phyloP scores from a whole-genome alignment of 2,888 invertebrate species.

The Autographa pulchrina region DNA sequence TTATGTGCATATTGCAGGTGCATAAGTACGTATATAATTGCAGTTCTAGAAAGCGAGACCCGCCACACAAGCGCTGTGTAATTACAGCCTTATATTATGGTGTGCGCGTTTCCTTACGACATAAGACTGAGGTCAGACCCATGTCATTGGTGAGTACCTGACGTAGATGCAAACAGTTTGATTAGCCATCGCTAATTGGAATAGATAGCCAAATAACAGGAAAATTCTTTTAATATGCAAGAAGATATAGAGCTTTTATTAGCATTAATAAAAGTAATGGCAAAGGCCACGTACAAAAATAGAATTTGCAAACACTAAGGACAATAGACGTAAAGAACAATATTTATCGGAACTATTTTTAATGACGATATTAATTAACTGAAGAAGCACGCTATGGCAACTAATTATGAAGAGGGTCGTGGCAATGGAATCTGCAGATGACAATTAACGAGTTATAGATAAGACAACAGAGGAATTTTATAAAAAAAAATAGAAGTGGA shows the following conservation, averaged over 20 bases:
- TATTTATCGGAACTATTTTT: not conserved
- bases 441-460: not conserved
- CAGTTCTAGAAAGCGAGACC: conserved; percentile 46
- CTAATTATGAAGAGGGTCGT: not conserved
- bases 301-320: no score
- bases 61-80: conserved; percentile 15
- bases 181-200: conserved; percentile 2
- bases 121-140: conserved; percentile 41
- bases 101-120: conserved; percentile 48
- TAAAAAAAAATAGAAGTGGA: not conserved
- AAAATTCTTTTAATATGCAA: not conserved
- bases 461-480: not conserved
- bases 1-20: conserved; percentile 24
- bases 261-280: not conserved
- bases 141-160: conserved; percentile 32
- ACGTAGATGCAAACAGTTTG: conserved; percentile 12
- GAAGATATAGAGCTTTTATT: not conserved
- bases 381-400: not conserved
- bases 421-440: not conserved
- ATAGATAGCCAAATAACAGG: not conserved
- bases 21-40: conserved; percentile 13
- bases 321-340: not conserved
- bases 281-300: no score
- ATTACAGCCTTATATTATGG: conserved; percentile 36
- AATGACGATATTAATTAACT: not conserved